phyloP scores from a whole-genome alignment of 1,140 invertebrate species.

The Achroia grisella region DNA sequence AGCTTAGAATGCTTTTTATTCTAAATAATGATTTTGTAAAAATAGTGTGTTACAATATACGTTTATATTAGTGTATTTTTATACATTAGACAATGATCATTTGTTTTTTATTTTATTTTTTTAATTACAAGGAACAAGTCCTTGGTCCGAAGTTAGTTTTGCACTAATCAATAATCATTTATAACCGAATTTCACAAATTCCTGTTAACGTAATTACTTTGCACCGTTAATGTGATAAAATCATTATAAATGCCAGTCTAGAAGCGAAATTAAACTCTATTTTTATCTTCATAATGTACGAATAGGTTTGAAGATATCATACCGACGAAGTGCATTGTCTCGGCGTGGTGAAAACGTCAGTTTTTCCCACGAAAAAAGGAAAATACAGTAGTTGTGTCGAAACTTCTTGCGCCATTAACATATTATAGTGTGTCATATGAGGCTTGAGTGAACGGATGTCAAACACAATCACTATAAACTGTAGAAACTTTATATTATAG shows the following conservation, averaged over 20 bases:
- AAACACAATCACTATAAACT: not conserved
- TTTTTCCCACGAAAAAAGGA: slow-evolving; percentile 68
- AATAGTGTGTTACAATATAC: too few relatives aligned
- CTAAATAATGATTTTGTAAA: too few relatives aligned
- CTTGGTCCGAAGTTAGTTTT: too few relatives aligned
- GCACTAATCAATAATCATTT: slow-evolving; percentile 1
- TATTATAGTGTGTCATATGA: slow-evolving; percentile 38
- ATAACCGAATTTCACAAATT: slow-evolving; percentile 8
- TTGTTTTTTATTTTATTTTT: too few relatives aligned
- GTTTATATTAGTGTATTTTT: too few relatives aligned
- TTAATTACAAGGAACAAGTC: too few relatives aligned
- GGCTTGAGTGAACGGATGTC: slow-evolving; percentile 10
- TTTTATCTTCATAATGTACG: too few relatives aligned
- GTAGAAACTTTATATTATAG: too few relatives aligned
- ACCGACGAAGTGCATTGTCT: slow-evolving; percentile 42
- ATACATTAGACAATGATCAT: too few relatives aligned
- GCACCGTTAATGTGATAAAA: slow-evolving; percentile 8
- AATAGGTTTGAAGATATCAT: slow-evolving; percentile 24
- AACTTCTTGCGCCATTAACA: slow-evolving; percentile 47
- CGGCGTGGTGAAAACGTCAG: slow-evolving; percentile 52
- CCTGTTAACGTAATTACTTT: slow-evolving; percentile 13
- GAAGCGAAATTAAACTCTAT: too few relatives aligned
- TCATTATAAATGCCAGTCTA: too few relatives aligned
- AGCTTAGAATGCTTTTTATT: too few relatives aligned
- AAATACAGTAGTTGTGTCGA: slow-evolving; percentile 54